Conservation (phyloP, 2,797 vertebrate species). For the Choloepus didactylus region DNA sequence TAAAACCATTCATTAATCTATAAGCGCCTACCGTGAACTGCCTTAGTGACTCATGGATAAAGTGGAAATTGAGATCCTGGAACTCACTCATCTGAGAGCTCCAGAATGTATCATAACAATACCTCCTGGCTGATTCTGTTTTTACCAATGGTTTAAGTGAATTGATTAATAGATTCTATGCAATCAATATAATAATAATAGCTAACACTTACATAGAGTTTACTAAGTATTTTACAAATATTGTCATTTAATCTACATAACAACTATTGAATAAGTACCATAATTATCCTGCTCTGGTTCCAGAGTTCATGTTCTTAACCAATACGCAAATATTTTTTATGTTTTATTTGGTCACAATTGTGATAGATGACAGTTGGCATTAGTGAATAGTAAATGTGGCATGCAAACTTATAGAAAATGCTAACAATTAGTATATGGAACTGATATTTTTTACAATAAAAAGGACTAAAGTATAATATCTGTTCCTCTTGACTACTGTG, state of each 20-base stretch:
- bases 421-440: constrained; percentile 25
- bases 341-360: constrained; percentile 40
- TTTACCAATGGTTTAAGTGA: not conserved
- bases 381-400: constrained; percentile 28
- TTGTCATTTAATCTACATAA: constrained; percentile 42
- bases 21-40: too few relatives aligned
- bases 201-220: not conserved
- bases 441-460: not conserved
- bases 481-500: not conserved
- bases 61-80: not conserved
- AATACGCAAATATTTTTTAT: constrained; percentile 16
- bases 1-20: too few relatives aligned
- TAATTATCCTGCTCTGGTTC: not conserved
- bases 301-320: constrained; percentile 8
- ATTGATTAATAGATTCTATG: not conserved
- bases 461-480: not conserved
- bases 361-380: not conserved
- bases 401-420: not conserved
- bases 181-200: constrained; percentile 25
- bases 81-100: not conserved
- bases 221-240: constrained; percentile 45
- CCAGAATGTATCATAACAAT: not conserved
- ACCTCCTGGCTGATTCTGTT: not conserved
- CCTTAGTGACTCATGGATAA: too few relatives aligned
- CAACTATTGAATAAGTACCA: constrained; percentile 8